phyloP scores from a whole-genome alignment of 2,888 invertebrate genomes.

The Nephrotoma appendiculata region DNA sequence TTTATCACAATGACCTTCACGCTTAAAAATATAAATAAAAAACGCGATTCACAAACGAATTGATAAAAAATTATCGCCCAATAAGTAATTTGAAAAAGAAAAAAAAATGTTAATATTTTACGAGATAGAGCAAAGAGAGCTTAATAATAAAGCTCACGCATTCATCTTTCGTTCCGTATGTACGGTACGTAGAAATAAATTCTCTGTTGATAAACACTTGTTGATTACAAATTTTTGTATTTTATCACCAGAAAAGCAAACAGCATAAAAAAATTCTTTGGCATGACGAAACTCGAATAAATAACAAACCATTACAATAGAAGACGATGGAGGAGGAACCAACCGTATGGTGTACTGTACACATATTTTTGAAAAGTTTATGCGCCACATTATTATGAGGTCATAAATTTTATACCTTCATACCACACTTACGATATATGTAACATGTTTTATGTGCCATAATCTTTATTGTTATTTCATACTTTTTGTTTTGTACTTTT shows the following conservation, averaged over 20 bases:
- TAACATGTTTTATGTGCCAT: not conserved
- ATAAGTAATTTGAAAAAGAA: not conserved
- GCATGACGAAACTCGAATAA: not conserved
- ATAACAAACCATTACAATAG: not conserved
- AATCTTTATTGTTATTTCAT: not conserved
- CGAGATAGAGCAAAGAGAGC: not conserved
- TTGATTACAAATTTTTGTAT: not conserved
- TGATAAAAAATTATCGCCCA: not conserved
- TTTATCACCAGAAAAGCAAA: not conserved
- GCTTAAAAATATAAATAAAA: not conserved
- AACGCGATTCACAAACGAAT: not conserved
- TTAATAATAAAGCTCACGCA: not conserved
- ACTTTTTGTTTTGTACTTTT: not conserved
- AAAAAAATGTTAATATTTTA: not conserved
- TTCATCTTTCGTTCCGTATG: not conserved
- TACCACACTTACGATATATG: not conserved
- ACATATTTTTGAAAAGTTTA: not conserved
- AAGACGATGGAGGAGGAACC: not conserved
- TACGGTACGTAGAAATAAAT: not conserved
- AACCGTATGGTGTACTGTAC: not conserved
- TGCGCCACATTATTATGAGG: not conserved
- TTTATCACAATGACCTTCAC: not conserved
- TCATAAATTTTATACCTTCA: not conserved
- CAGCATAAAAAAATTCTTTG: not conserved
- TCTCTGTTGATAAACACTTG: not conserved